Conservation (phyloP, 2,888 invertebrate genomes). For the Conops quadrifasciatus region DNA sequence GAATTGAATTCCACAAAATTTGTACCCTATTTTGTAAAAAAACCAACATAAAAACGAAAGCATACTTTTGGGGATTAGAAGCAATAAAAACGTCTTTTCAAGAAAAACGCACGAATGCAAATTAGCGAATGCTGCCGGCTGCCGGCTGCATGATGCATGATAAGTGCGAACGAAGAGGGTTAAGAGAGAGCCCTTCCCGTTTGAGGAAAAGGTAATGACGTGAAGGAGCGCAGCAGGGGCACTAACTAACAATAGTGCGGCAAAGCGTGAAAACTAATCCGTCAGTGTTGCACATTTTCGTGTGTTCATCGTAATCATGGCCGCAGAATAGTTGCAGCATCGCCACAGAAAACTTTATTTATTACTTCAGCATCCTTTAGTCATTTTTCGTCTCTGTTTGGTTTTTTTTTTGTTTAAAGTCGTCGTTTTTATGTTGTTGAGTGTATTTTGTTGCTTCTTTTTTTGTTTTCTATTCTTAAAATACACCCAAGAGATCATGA, state of each 20-base stretch:
- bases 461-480: slow-evolving; percentile 42
- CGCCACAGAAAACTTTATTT: slow-evolving; percentile 50
- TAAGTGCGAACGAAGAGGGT: neutral
- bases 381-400: neutral
- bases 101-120: slow-evolving; percentile 17
- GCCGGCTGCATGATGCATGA: neutral
- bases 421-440: neutral
- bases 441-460: neutral
- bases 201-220: neutral
- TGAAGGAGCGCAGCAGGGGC: neutral
- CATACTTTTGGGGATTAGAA: slow-evolving; percentile 29
- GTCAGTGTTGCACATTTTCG: slow-evolving; percentile 22
- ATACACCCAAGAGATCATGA: slow-evolving; percentile 56
- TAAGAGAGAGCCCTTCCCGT: no score
- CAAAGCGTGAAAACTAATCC: slow-evolving; percentile 25
- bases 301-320: neutral
- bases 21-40: neutral
- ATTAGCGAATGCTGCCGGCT: neutral
- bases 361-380: slow-evolving; percentile 52
- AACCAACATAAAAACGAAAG: neutral
- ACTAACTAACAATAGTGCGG: neutral
- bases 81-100: slow-evolving; percentile 23
- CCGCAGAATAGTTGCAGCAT: neutral
- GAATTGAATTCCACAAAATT: neutral
- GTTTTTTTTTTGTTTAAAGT: neutral